Conservation (phyloP, 2,113 vertebrate species). For the Myotis davidii region DNA sequence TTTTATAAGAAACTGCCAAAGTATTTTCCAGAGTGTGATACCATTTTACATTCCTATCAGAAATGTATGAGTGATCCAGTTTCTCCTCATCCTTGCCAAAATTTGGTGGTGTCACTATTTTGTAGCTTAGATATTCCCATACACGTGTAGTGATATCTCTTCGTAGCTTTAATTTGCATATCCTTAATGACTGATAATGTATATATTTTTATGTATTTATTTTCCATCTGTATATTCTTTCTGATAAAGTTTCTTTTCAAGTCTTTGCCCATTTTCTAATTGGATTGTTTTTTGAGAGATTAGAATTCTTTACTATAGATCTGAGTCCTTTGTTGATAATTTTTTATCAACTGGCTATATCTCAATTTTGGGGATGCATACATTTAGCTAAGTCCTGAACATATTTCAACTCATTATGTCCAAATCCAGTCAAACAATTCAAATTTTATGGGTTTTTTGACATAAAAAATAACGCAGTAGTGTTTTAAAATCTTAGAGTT, state of each 20-base stretch:
- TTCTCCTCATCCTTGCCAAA: not conserved
- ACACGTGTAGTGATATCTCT: not conserved
- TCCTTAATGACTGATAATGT: not conserved
- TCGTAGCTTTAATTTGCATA: not conserved
- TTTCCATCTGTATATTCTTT: not conserved
- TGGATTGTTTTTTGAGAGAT: not conserved
- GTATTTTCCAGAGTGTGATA: not conserved
- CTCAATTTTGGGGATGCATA: not conserved
- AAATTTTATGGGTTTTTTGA: not conserved
- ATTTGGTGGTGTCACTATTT: not conserved
- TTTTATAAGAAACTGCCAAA: not conserved
- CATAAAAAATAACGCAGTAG: not conserved
- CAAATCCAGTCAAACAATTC: not conserved
- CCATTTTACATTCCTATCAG: not conserved
- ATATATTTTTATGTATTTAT: not conserved
- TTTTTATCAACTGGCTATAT: not conserved
- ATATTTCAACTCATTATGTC: not conserved
- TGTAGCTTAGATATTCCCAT: not conserved
- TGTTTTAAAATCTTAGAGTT: constrained; percentile 6
- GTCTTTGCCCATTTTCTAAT: not conserved
- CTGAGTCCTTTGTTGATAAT: not conserved
- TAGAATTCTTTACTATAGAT: not conserved
- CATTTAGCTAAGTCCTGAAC: not conserved
- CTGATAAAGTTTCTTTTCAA: not conserved
- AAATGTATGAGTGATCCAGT: not conserved